Base-by-base conservation (phyloP, 2,113 vertebrate genomes). In the Mesitornis unicolor region DNA sequence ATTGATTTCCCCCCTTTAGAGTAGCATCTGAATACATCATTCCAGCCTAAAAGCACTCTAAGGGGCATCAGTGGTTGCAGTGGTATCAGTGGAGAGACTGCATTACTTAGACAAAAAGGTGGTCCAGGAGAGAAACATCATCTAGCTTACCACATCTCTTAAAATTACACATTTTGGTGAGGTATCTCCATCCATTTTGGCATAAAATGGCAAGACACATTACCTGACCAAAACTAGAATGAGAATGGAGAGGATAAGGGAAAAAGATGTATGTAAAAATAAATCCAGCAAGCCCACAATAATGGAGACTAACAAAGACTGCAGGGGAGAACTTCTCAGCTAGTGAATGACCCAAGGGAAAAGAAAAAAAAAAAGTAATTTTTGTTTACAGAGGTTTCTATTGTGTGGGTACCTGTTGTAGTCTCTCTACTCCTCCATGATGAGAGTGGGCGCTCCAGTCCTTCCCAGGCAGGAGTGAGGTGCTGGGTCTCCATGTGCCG, bases 401-500 rank as follows among this genome's bases (percentile, higher is more conserved):
- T 47, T 0, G 1, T 12, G 16, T 40, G 28, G 16, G 29, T 82
- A 59, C 25, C 20, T 83, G 21, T 51, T 31, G 10, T 51, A 29
- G 54, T 77, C 8, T 63, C 25, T 64, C 50, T 21, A 19, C 45
- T 57, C 11, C 12, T 19, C 73, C 26, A 21, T 2, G 11, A 35
- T 8, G 12, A 60, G 6, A 54, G 15, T 4, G 0, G 16, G 31
- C 1, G 1, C 29, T 59, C n/a, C 33, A 77, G 40, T 33, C 38
- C 33, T 60, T 78, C 38, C 60, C 48, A 50, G 51, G 24, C 11
- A 11, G 24, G 53, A 79, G 10, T 11, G 25, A 8, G 8, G 22
- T 56, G 40, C 47, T 36, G 33, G 36, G 29, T 70, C 24, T 68
- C 50, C 33, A 10, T 4, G 16, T 36, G 33, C 26, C 48, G 29